Conservation (phyloP, 2,113 vertebrate genomes). For the Rhinogobius similis region DNA sequence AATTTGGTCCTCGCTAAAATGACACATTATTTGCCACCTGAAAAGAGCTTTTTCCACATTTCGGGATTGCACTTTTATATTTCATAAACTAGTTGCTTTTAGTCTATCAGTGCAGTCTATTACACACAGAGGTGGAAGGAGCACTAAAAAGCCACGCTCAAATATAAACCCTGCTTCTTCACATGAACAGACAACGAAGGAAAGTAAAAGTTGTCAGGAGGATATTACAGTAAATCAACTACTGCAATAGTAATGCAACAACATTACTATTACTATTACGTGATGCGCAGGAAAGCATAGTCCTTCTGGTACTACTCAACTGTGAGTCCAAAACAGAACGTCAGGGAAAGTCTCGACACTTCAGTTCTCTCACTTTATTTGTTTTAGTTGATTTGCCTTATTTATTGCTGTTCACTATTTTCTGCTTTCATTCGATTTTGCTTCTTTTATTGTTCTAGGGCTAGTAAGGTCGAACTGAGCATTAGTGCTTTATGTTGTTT, state of each 20-base stretch:
- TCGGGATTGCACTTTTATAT: conserved; percentile 25
- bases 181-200: neutral
- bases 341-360: too few relatives aligned
- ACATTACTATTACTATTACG: neutral
- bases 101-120: conserved; percentile 1
- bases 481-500: too few relatives aligned
- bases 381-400: too few relatives aligned
- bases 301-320: neutral
- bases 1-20: conserved; percentile 35
- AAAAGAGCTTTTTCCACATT: conserved; percentile 36
- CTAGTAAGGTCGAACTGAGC: too few relatives aligned
- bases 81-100: conserved; percentile 15
- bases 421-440: neutral
- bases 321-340: too few relatives aligned
- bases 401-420: neutral
- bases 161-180: neutral
- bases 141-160: neutral
- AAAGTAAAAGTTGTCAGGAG: neutral
- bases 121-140: neutral
- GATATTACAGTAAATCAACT: too few relatives aligned
- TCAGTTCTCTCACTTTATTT: too few relatives aligned
- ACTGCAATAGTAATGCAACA: too few relatives aligned
- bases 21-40: conserved; percentile 39
- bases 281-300: neutral
- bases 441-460: too few relatives aligned